Conservation (phyloP, 1,140 invertebrate genomes). For the Drosophila kikkawai region DNA sequence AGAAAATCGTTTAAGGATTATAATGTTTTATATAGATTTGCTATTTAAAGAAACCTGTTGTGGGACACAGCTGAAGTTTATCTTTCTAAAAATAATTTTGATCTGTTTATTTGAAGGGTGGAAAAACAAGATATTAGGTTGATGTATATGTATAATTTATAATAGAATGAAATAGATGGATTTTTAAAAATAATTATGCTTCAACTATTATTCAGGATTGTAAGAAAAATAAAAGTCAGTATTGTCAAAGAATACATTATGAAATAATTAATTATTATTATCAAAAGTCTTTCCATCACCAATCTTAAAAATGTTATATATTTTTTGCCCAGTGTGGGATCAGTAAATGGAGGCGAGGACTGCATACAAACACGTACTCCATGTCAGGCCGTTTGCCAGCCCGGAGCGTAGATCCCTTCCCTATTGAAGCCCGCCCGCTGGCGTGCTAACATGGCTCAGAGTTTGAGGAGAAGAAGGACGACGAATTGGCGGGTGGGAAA, state of each 20-base stretch:
- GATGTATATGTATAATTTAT: too few species aligned
- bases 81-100: not conserved
- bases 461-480: conserved; percentile 11
- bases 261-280: too few species aligned
- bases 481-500: conserved; percentile 36
- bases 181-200: not conserved
- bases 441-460: conserved; percentile 38
- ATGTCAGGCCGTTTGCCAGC: conserved; percentile 64
- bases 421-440: conserved; percentile 2
- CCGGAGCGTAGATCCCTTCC: conserved; percentile 19
- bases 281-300: too few species aligned
- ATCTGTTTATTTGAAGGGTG: not conserved
- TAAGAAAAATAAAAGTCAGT: too few species aligned
- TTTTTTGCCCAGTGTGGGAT: conserved; percentile 25
- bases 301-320: too few species aligned
- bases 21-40: not conserved
- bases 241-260: too few species aligned
- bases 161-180: not conserved
- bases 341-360: conserved; percentile 37
- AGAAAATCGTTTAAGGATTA: not conserved
- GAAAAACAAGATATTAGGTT: not conserved
- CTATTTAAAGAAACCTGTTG: not conserved
- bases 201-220: not conserved
- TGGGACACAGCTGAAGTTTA: not conserved
- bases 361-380: conserved; percentile 71